These are phyloP conservation scores for Bradypus variegatus DNA, from an alignment of 2,797 vertebrate genomes.

Conservation along the genomic window DNA sequence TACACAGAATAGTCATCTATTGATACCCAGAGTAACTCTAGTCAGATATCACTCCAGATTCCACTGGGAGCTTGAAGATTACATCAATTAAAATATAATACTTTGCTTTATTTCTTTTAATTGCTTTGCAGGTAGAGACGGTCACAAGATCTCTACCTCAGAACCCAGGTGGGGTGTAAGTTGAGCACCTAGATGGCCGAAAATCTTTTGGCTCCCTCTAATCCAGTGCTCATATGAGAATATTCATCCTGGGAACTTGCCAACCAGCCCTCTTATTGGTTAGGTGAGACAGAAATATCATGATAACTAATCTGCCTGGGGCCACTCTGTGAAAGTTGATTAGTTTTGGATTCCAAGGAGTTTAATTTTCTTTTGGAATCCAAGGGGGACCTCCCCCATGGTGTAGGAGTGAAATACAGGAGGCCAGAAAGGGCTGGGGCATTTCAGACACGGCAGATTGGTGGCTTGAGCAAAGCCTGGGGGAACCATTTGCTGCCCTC, in stretches of 20 bases:
- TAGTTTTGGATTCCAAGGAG: constrained; percentile 70
- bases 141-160: constrained; percentile 53
- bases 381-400: constrained; percentile 62
- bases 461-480: constrained; percentile 18
- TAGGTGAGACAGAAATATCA: constrained; percentile 65
- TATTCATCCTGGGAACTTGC: constrained; percentile 61
- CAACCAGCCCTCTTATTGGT: constrained; percentile 47
- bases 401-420: constrained; percentile 36
- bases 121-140: constrained; percentile 53
- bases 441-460: constrained; percentile 18
- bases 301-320: constrained; percentile 64
- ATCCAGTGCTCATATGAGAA: constrained; percentile 59
- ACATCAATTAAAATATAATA: constrained; percentile 77
- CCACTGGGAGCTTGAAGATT: constrained; percentile 73
- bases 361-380: constrained; percentile 69
- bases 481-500: constrained; percentile 33
- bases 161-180: constrained; percentile 61
- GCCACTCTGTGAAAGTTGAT: constrained; percentile 63
- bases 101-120: constrained; percentile 72
- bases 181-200: constrained; percentile 52
- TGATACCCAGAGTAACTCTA: constrained; percentile 74
- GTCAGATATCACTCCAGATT: constrained; percentile 72
- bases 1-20: constrained; percentile 71
- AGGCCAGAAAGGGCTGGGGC: constrained; percentile 27
- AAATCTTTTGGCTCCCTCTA: constrained; percentile 63